Percentiles rank a stretch among this genome's conserved stretches.
These are phyloP conservation scores for Poecilobothrus nobilitatus DNA, from an alignment of 2,888 invertebrate genomes.

Conservation along the genomic window DNA sequence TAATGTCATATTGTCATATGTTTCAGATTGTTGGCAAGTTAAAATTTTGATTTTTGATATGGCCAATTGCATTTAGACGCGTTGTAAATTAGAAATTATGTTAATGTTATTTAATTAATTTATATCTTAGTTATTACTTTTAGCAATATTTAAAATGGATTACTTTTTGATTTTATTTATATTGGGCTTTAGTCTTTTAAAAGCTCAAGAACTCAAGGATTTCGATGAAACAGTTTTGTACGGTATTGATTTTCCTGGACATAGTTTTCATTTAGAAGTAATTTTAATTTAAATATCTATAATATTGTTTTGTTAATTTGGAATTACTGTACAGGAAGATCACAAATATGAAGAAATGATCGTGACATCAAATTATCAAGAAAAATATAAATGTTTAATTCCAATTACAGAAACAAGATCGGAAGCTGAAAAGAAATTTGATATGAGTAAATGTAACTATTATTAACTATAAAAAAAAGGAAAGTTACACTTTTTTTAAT, in stretches of 20 bases:
- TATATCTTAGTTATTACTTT: neutral
- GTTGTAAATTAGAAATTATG: too few species aligned
- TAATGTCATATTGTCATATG: too few species aligned
- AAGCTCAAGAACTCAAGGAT: slow-evolving; percentile 56
- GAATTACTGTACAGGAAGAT: slow-evolving; percentile 25
- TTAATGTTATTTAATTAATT: neutral
- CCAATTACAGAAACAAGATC: slow-evolving; percentile 52
- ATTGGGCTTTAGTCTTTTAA: neutral
- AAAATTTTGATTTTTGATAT: too few species aligned
- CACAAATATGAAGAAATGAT: slow-evolving; percentile 52
- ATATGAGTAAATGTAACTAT: slow-evolving; percentile 35
- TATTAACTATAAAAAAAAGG: neutral
- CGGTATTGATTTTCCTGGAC: slow-evolving; percentile 50
- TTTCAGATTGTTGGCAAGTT: too few species aligned
- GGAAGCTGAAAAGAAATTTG: slow-evolving; percentile 36
- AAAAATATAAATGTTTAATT: slow-evolving; percentile 73
- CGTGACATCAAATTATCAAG: slow-evolving; percentile 67
- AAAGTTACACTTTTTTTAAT: neutral
- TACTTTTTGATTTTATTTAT: neutral
- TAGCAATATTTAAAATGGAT: neutral
- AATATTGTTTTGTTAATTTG: slow-evolving; percentile 27
- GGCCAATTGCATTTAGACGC: too few species aligned
- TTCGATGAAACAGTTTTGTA: slow-evolving; percentile 77
- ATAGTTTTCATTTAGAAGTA: slow-evolving; percentile 24
- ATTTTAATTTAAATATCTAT: slow-evolving; percentile 28